A percentile compares a stretch with the other conserved stretches of the same genome.
Evolutionary conservation across 2,888 invertebrate genomes (phyloP).

Genomic region (Eupithecia insigniata): DNA sequence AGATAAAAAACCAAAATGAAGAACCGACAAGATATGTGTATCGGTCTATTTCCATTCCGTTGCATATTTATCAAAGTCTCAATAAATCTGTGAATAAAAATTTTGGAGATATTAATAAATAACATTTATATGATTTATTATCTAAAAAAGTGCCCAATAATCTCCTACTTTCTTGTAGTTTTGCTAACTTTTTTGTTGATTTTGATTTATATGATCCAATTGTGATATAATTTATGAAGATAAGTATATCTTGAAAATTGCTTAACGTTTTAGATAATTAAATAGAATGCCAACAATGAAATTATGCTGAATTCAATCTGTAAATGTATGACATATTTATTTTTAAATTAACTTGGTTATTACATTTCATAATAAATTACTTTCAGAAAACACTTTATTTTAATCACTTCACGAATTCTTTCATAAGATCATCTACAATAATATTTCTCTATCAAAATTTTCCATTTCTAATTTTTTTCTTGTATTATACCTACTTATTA

Average conservation of each 20-base stretch:
- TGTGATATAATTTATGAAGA: conserved; percentile 23
- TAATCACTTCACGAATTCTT: background rate
- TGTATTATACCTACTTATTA: too few relatives aligned
- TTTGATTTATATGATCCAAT: background rate
- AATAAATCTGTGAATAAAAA: too few relatives aligned
- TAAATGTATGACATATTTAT: background rate
- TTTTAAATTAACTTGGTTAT: background rate
- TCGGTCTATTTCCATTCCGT: too few relatives aligned
- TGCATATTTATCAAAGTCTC: too few relatives aligned
- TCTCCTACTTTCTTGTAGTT: background rate
- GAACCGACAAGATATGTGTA: too few relatives aligned
- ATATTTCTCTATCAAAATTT: background rate
- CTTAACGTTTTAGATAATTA: background rate
- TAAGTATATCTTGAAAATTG: too few relatives aligned
- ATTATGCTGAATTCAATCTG: background rate
- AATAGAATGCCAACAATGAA: background rate
- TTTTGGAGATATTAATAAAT: too few relatives aligned
- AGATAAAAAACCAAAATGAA: too few relatives aligned
- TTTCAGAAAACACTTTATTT: background rate
- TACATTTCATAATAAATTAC: background rate
- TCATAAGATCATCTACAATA: background rate
- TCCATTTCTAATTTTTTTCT: background rate
- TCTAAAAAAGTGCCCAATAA: too few relatives aligned
- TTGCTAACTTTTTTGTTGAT: background rate
- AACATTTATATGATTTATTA: too few relatives aligned